Conservation (phyloP, 2,797 vertebrate genomes). For the Intellagama lesueurii region DNA sequence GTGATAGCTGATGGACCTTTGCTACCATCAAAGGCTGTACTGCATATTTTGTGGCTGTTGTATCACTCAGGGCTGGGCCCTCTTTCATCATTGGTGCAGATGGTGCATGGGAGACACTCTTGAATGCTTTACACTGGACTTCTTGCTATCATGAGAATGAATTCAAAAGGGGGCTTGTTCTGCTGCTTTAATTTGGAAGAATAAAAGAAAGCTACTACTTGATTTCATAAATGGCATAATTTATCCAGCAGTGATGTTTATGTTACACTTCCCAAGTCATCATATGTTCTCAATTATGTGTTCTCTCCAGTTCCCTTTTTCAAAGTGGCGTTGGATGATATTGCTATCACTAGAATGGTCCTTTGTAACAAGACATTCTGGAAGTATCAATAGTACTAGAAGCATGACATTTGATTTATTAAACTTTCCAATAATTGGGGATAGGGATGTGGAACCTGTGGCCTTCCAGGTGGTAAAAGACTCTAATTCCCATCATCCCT, state of each 20-base stretch:
- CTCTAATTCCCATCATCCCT: not conserved
- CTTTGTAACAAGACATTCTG: not conserved
- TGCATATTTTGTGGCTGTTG: not conserved
- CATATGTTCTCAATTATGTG: not conserved
- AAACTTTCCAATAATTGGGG: not conserved
- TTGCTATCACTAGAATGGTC: not conserved
- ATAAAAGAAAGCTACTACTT: not conserved
- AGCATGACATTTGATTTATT: not conserved
- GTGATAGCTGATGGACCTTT: not conserved
- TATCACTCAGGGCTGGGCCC: not conserved
- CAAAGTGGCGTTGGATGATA: not conserved
- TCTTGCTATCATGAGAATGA: constrained; percentile 7
- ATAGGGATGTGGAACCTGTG: not conserved
- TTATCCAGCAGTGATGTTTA: constrained; percentile 25
- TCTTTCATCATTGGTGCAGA: not conserved
- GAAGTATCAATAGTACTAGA: not conserved
- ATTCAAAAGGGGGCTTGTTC: constrained; percentile 43
- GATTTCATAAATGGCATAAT: constrained; percentile 1
- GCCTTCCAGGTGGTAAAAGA: too few species aligned
- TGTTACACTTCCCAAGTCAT: not conserved
- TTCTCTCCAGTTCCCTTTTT: not conserved
- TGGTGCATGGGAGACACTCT: not conserved
- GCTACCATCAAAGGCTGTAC: not conserved
- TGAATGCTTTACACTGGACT: not conserved
- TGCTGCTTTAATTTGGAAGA: not conserved